Evolutionary conservation across 2,888 invertebrate species (phyloP).

Genomic region (Hydrotaea diabolus): DNA sequence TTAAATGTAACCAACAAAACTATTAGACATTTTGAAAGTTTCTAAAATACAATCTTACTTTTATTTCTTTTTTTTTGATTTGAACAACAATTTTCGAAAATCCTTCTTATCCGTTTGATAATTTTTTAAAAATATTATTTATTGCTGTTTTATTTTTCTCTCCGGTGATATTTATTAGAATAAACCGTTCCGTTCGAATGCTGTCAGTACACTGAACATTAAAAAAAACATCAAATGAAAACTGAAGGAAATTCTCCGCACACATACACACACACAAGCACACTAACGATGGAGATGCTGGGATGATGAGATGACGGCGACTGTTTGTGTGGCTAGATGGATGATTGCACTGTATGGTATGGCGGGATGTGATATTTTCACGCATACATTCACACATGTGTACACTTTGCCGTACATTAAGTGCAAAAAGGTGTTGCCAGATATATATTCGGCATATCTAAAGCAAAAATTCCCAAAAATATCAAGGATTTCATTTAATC

Average conservation of each 20-base stretch:
- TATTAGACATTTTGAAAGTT: neutral
- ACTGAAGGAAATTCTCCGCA: slow-evolving; percentile 50
- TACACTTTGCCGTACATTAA: neutral
- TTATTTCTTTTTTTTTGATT: neutral
- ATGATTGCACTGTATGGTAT: slow-evolving; percentile 1
- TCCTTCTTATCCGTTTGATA: neutral
- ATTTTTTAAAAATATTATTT: slow-evolving; percentile 11
- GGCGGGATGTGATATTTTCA: slow-evolving; percentile 19
- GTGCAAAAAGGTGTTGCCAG: neutral
- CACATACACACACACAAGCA: neutral
- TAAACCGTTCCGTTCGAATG: slow-evolving; percentile 51
- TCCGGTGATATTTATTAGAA: neutral
- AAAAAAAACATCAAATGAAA: slow-evolving; percentile 48
- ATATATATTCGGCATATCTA: too few species aligned
- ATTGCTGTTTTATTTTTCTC: slow-evolving; percentile 25
- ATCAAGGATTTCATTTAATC: too few species aligned
- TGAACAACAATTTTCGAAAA: neutral
- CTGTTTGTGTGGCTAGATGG: neutral
- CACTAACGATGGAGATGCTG: neutral
- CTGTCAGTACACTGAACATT: slow-evolving; percentile 55
- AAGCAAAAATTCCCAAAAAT: too few species aligned
- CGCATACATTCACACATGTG: neutral
- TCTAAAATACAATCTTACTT: neutral
- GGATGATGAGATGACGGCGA: neutral
- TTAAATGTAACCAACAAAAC: neutral